Conservation (phyloP, 2,888 invertebrate genomes). For the Dorcus parallelipipedus region DNA sequence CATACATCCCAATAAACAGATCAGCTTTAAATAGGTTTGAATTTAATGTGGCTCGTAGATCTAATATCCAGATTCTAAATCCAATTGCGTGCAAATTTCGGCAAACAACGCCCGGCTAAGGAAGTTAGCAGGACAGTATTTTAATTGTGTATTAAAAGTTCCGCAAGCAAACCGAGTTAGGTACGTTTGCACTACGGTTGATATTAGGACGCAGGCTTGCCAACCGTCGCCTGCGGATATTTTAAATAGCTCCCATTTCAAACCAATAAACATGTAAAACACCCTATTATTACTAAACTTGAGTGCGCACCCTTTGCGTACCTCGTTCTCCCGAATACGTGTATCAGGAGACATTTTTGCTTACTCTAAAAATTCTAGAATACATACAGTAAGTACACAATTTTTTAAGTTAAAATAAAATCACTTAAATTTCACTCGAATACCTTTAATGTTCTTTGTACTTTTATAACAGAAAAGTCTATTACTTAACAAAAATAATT, state of each 20-base stretch:
- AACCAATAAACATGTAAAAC: constrained; percentile 53
- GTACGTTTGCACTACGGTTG: constrained; percentile 33
- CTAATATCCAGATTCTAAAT: constrained; percentile 6
- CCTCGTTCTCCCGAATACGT: too few relatives aligned
- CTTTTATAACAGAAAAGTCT: too few relatives aligned
- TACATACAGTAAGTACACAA: too few relatives aligned
- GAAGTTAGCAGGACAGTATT: constrained; percentile 46
- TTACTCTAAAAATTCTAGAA: too few relatives aligned
- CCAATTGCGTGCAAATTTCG: constrained; percentile 17
- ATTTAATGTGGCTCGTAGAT: too few relatives aligned
- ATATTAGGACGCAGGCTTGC: constrained; percentile 27
- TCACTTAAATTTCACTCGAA: too few relatives aligned
- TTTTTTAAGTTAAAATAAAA: too few relatives aligned
- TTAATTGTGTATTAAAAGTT: constrained; percentile 48
- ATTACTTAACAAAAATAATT: too few relatives aligned
- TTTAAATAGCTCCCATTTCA: constrained; percentile 52
- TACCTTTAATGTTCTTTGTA: too few relatives aligned
- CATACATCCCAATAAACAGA: too few relatives aligned
- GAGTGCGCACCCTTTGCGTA: neutral
- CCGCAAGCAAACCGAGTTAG: constrained; percentile 39
- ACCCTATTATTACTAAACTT: constrained; percentile 46
- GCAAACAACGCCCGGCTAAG: constrained; percentile 29
- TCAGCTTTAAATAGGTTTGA: too few relatives aligned
- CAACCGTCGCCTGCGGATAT: constrained; percentile 43
- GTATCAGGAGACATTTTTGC: too few relatives aligned